Base-by-base conservation (phyloP, 2,888 invertebrate genomes). In the Dolichomitus sp. region DNA sequence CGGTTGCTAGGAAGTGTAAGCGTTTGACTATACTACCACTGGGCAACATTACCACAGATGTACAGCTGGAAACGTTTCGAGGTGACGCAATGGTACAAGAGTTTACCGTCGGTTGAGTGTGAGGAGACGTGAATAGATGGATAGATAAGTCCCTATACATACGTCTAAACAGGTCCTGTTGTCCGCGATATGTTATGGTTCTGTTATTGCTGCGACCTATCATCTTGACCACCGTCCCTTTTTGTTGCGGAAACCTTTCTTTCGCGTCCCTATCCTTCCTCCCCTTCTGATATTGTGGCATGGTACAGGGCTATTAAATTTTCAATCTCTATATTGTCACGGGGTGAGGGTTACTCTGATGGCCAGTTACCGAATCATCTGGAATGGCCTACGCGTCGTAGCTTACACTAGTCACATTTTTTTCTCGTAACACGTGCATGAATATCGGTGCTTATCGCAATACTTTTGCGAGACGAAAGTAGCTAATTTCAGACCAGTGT, bases 301-400 rank as follows among this genome's bases (percentile, higher is more conserved):
- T 87, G 85, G 85, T 88, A 89, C 90, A 89, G 89, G 84, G 89
- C 90, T 91, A 91, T 91, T 91, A 91, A 91, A 91, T 91, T 91
- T 91, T 88, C 91, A 89, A 91, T 91, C 89, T 89, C 88, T 90
- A 90, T 90, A 90, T 87, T 83, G 83, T 81, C 82, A 27, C 27
- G 7, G 75, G 14, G 50, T 27, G 23, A 23, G 48, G 45, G 30
- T 0, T 33, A 27, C 37, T n/a, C 37, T 33, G 17, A 17, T 37
- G 37, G 40, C 23, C 37, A 7, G 17, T 61, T 5, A n/a, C n/a
- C 59, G 59, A 61, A 37, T 17, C n/a, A 33, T 17, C 17, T 12
- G 17, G 9, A n/a, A 14, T 6, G 17, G 17, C 59, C 9, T 37
- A 17, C 9, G 30, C 5, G 11, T 14, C 27, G 3, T 27, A 3